These are phyloP conservation scores for Platyscapa corneri DNA, from an alignment of 1,140 invertebrate genomes.

Conservation along the genomic window DNA sequence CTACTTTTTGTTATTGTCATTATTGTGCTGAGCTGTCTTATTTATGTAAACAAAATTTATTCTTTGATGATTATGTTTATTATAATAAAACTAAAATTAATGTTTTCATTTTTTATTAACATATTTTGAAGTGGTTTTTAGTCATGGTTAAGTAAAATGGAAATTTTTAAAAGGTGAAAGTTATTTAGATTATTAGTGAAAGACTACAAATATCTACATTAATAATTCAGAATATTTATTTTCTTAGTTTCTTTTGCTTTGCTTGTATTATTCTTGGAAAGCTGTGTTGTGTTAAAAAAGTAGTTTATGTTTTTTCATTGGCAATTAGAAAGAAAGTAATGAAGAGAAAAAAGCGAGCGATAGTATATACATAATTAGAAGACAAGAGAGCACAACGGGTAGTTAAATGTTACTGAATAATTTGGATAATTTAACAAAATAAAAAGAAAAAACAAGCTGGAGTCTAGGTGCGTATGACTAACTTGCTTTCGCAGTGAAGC, in stretches of 20 bases:
- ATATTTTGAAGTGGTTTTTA: conserved; percentile 12
- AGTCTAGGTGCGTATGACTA: conserved; percentile 68
- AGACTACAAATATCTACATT: neutral
- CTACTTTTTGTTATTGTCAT: conserved; percentile 23
- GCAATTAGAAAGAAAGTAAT: conserved; percentile 25
- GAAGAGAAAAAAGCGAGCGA: neutral
- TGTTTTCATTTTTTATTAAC: neutral
- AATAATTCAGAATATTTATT: conserved; percentile 21
- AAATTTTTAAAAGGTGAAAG: neutral
- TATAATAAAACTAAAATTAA: conserved; percentile 17
- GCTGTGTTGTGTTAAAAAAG: conserved; percentile 7
- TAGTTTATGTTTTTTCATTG: conserved; percentile 27
- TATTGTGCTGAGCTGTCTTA: conserved; percentile 34
- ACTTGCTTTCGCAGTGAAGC: conserved; percentile 71
- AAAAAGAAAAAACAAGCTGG: conserved; percentile 62
- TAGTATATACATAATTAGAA: conserved; percentile 26
- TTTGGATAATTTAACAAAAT: conserved; percentile 47
- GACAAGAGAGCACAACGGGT: conserved; percentile 9
- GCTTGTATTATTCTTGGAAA: conserved; percentile 32
- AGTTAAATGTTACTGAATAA: neutral
- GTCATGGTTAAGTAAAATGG: conserved; percentile 3
- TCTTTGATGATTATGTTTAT: conserved; percentile 6
- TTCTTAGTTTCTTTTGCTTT: conserved; percentile 27
- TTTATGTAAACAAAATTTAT: conserved; percentile 34
- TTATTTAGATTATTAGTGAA: neutral